These are phyloP conservation scores for Oligia strigilis DNA, from an alignment of 2,888 invertebrate genomes.

Conservation along the genomic window DNA sequence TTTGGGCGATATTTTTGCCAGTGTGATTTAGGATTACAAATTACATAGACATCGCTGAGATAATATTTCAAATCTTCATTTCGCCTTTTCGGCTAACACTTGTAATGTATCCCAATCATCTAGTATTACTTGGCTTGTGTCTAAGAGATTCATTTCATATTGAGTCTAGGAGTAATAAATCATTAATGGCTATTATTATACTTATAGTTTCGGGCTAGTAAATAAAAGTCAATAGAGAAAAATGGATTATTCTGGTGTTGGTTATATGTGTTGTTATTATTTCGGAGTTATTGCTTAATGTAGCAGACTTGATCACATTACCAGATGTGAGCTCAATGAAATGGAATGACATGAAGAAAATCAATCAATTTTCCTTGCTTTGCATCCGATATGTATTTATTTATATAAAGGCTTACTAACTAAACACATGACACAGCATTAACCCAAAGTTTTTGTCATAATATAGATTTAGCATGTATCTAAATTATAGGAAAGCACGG, in stretches of 20 bases:
- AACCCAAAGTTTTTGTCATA: background rate
- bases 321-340: slow-evolving; percentile 5
- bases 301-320: slow-evolving; percentile 40
- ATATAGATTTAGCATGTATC: background rate
- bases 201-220: slow-evolving; percentile 48
- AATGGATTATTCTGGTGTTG: slow-evolving; percentile 38
- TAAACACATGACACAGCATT: background rate
- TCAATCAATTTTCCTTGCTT: slow-evolving; percentile 4
- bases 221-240: slow-evolving; percentile 54
- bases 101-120: slow-evolving; percentile 16
- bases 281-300: slow-evolving; percentile 45
- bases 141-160: slow-evolving; percentile 36
- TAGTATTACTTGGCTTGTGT: slow-evolving; percentile 16
- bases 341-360: slow-evolving; percentile 11
- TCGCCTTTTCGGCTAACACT: background rate
- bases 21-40: background rate
- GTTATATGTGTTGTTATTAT: background rate
- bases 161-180: slow-evolving; percentile 43
- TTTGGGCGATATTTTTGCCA: no score
- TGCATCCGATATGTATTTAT: background rate
- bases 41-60: background rate
- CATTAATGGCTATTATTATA: slow-evolving; percentile 3
- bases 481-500: background rate
- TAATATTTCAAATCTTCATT: slow-evolving; percentile 4
- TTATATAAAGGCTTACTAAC: background rate